phyloP scores from a whole-genome alignment of 2,888 invertebrate species.

The Pterobdella sp. region DNA sequence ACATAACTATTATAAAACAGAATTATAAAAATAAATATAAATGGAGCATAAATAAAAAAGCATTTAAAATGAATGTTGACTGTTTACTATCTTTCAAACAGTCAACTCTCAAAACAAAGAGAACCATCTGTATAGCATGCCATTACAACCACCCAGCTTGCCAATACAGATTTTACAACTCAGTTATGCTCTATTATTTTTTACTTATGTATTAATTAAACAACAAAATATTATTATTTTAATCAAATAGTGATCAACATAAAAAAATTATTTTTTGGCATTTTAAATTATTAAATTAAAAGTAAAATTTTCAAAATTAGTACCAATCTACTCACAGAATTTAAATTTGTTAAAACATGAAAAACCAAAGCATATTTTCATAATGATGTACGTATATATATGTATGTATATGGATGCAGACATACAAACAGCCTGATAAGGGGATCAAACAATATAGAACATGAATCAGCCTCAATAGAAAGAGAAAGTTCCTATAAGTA shows the following conservation, averaged over 20 bases:
- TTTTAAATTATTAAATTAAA: too few relatives aligned
- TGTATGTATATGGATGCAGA: background rate
- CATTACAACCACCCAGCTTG: background rate
- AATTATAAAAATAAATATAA: background rate
- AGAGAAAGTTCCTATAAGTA: too few relatives aligned
- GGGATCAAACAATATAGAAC: constrained; percentile 12
- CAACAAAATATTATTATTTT: too few relatives aligned
- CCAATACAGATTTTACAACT: too few relatives aligned
- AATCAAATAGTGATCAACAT: too few relatives aligned
- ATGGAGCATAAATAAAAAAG: too few relatives aligned
- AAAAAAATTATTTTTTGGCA: too few relatives aligned
- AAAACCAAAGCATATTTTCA: background rate
- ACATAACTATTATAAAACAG: background rate
- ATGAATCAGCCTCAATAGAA: background rate
- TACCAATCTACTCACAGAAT: too few relatives aligned
- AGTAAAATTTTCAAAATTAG: too few relatives aligned
- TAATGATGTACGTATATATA: background rate
- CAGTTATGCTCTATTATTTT: too few relatives aligned
- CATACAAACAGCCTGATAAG: constrained; percentile 4
- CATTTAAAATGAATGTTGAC: too few relatives aligned
- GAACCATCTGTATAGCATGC: constrained; percentile 8
- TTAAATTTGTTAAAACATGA: background rate
- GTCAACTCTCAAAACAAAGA: constrained; percentile 13
- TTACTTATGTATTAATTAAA: too few relatives aligned
- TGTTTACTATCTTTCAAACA: constrained; percentile 14